Evolutionary conservation across 2,888 invertebrate species (phyloP), one percentile per base, ranked within the genome.

Genomic region (Machimus atricapillus): DNA sequence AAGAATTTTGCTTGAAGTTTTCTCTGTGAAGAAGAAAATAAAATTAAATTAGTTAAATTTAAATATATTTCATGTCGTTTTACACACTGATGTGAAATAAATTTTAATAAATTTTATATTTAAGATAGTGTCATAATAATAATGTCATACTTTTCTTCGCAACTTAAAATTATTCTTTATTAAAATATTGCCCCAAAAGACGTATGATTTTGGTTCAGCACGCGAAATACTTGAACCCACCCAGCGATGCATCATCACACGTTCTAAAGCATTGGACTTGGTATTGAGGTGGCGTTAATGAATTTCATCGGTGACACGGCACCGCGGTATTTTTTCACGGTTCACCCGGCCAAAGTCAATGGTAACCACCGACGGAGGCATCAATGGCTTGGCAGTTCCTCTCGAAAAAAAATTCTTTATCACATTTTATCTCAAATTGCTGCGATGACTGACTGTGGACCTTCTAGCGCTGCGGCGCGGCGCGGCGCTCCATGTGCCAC

Each of bases 1-100:
- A 74, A 4, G 3, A 90, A 8, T n/a, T 88, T 74, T 0, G 89
- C 82, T 40, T 90, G 90, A 56, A 89, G 87, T 1, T 9, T 16
- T 58, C 58, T 40, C 86, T 86, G 8, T 14, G 9, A 46, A 46
- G 8, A 16, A 14, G 3, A 46, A 37, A 14, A 77, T 58, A 77
- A 66, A 27, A 40, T 40, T 3, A 74, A 87, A 83, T 34, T 12
- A 85, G 1, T 58, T 23, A 12, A 56, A 19, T 56, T n/a, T n/a
- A n/a, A n/a, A n/a, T n/a, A n/a, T n/a, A n/a, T n/a, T n/a, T n/a
- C n/a, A n/a, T n/a, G n/a, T n/a, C n/a, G n/a, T n/a, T n/a, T n/a
- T n/a, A n/a, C n/a, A n/a, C n/a, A n/a, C n/a, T n/a, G n/a, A n/a
- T n/a, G n/a, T n/a, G n/a, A n/a, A n/a, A n/a, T n/a, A n/a, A n/a